phyloP scores from a whole-genome alignment of 2,888 invertebrate genomes.

The Resseliella maxima region DNA sequence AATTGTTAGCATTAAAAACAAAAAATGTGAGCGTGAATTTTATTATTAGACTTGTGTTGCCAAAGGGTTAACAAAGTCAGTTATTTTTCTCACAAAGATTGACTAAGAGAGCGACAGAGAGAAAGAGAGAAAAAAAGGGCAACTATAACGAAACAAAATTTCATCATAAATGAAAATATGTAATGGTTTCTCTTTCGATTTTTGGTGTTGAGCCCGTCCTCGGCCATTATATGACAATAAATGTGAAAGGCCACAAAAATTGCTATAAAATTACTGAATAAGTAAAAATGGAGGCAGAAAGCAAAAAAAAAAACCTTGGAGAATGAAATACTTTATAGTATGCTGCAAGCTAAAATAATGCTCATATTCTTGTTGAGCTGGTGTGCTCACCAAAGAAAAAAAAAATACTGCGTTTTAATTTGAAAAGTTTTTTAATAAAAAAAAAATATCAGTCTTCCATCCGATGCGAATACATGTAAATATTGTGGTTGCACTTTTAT shows the following conservation, averaged over 20 bases:
- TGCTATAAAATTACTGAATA: conserved; percentile 51
- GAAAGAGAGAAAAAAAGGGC: neutral
- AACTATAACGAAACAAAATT: conserved; percentile 12
- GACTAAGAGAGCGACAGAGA: neutral
- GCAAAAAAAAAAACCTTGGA: conserved; percentile 12
- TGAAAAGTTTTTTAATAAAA: conserved; percentile 55
- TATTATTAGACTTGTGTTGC: conserved; percentile 55
- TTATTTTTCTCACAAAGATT: neutral
- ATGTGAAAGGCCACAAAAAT: conserved; percentile 53
- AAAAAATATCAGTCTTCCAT: neutral
- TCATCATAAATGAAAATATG: conserved; percentile 27
- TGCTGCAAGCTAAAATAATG: neutral
- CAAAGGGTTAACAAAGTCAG: conserved; percentile 53
- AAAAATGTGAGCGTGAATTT: conserved; percentile 54
- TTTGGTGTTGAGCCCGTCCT: conserved; percentile 8
- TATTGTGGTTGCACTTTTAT: conserved; percentile 51
- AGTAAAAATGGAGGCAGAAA: conserved; percentile 27
- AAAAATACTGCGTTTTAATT: conserved; percentile 55
- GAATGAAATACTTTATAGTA: conserved; percentile 31
- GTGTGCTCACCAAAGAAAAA: neutral
- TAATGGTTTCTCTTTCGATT: conserved; percentile 10
- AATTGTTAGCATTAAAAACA: neutral
- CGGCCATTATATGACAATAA: conserved; percentile 49
- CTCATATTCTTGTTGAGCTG: neutral
- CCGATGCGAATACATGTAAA: conserved; percentile 12